Base-by-base conservation (phyloP, 2,797 vertebrate species). In the Octomys mimax region DNA sequence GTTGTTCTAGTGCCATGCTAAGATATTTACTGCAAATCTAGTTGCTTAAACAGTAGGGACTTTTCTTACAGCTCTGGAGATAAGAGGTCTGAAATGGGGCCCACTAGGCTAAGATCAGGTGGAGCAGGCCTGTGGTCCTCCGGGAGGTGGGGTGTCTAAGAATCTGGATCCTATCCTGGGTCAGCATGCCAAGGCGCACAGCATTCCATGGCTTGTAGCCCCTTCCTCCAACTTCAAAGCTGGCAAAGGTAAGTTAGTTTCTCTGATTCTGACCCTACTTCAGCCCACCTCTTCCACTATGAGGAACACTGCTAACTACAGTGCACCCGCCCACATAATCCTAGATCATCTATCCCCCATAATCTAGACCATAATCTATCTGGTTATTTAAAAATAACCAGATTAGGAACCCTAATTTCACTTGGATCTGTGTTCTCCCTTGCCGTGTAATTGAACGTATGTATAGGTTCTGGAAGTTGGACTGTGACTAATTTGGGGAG, bases 321-420 rank as follows among this genome's bases (percentile, higher is more conserved):
- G 0, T 52, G 33, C 18, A n/a, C 22, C 26, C 16, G 39, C 10
- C 26, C 31, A 71, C 66, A 61, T 52, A 66, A 89, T 19, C 36
- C 64, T 26, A 22, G 28, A 39, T 61, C 61, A 80, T 52, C 59
- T 24, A 24, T 9, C 59, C 19, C 42, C 42, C 42, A 42, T 42
- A 42, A 42, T 42, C 4, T 42, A 42, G 42, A 42, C 42, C 42
- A 42, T 42, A 42, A 42, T 42, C 42, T 42, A 42, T 42, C 42
- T 42, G 42, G 42, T 42, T 42, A 42, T 87, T 62, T 57, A 16
- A 16, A 85, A 66, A 73, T 73, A 24, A 82, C 6, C 59, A 61
- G 33, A 87, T 64, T 36, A 84, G 46, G 39, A 80, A 83, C 49
- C 59, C 95, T 73, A 71, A 73, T 64, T 96, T 59, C 26, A 93